Evolutionary conservation across 2,797 vertebrate genomes (phyloP).

Genomic region (Alcedo quadribrachys): DNA sequence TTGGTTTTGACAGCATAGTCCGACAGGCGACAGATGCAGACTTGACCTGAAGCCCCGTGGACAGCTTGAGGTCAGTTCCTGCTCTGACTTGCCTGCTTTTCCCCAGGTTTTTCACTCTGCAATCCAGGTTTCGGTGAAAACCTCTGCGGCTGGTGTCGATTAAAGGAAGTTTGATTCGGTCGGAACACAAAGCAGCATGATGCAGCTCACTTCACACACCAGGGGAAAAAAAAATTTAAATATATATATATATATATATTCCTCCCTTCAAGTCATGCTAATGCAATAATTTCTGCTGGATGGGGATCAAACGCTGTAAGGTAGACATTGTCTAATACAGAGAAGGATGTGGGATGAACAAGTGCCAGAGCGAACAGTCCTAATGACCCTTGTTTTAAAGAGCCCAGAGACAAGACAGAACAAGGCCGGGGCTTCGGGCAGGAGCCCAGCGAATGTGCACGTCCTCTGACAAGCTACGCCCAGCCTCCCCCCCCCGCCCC

Average conservation of each 20-base stretch:
- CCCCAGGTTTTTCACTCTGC: neutral
- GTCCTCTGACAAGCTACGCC: neutral
- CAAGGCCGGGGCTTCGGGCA: conserved; percentile 41
- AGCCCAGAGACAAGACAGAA: conserved; percentile 58
- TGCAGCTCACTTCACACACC: neutral
- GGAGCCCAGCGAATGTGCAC: neutral
- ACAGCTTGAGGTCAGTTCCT: neutral
- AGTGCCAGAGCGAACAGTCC: conserved; percentile 15
- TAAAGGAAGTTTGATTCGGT: neutral
- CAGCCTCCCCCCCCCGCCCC: neutral
- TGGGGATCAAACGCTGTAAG: conserved; percentile 43
- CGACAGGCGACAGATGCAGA: neutral
- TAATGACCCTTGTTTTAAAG: conserved; percentile 39
- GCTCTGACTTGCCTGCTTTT: neutral
- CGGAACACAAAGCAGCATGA: accelerated
- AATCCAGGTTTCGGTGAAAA: neutral
- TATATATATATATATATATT: neutral
- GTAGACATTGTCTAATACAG: conserved; percentile 52
- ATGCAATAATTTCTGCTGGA: conserved; percentile 53
- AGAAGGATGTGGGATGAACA: conserved; percentile 48
- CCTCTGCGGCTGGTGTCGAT: neutral
- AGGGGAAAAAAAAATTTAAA: neutral
- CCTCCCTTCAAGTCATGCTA: neutral
- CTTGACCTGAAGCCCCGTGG: accelerated
- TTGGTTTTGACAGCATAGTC: neutral